Percentiles rank a stretch among this genome's conserved stretches.
Evolutionary conservation across 2,888 invertebrate genomes (phyloP).

Genomic region (Erpobdella octoculata): DNA sequence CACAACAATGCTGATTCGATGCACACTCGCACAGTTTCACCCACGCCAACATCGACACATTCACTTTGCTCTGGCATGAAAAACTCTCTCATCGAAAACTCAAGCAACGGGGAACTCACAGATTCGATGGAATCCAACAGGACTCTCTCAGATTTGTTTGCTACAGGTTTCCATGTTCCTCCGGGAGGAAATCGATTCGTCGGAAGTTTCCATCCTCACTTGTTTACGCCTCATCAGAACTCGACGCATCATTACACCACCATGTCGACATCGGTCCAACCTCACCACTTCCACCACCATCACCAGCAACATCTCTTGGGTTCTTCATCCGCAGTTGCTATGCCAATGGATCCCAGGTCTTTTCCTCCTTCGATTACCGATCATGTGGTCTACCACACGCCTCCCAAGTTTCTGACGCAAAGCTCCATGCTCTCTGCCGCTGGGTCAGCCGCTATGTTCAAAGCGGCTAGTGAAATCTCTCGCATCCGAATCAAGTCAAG

Average conservation of each 20-base stretch:
- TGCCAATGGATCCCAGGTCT: slow-evolving; percentile 6
- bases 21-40: not conserved
- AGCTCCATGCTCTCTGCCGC: slow-evolving; percentile 14
- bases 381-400: slow-evolving; percentile 14
- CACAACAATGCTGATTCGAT: not conserved
- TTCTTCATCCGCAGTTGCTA: not conserved
- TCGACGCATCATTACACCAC: slow-evolving; percentile 1
- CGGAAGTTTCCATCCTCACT: slow-evolving; percentile 20
- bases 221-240: slow-evolving; percentile 19
- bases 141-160: not conserved
- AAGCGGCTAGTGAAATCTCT: slow-evolving; percentile 29
- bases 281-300: not conserved
- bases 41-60: not conserved
- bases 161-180: slow-evolving; percentile 12
- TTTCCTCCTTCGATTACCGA: slow-evolving; percentile 9
- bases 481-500: slow-evolving; percentile 32
- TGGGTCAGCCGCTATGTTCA: slow-evolving; percentile 29
- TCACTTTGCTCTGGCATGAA: not conserved
- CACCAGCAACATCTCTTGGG: slow-evolving; percentile 14
- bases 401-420: slow-evolving; percentile 19
- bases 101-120: not conserved
- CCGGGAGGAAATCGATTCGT: slow-evolving; percentile 6
- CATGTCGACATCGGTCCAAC: not conserved
- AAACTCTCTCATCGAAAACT: not conserved
- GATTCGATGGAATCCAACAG: not conserved